Evolutionary conservation across 2,888 invertebrate species (phyloP).

Genomic region (Malthinus seriepunctatus): DNA sequence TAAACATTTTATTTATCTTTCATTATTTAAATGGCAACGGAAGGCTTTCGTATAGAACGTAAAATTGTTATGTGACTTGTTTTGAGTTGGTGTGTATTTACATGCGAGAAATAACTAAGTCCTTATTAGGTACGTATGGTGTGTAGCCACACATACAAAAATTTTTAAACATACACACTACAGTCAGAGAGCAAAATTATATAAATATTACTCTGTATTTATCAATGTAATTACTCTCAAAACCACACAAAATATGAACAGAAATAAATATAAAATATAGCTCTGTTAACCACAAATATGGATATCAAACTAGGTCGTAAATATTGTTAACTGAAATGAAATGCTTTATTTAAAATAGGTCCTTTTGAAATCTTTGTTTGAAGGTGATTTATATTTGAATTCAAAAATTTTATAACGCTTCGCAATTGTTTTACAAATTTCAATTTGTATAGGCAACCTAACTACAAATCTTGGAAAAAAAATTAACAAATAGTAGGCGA

Average conservation of each 20-base stretch:
- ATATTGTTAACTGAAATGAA: slow-evolving; percentile 13
- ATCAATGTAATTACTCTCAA: slow-evolving; percentile 4
- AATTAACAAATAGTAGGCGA: no score
- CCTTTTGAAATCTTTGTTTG: slow-evolving; percentile 19
- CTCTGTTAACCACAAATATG: slow-evolving; percentile 15
- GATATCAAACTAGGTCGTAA: slow-evolving; percentile 15
- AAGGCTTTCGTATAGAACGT: no score
- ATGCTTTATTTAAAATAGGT: slow-evolving; percentile 15
- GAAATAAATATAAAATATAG: slow-evolving; percentile 14
- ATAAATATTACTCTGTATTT: neutral
- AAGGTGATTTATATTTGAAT: slow-evolving; percentile 14
- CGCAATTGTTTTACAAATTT: neutral
- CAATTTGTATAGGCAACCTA: no score
- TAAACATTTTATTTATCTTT: no score
- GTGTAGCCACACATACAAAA: no score
- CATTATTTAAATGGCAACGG: no score
- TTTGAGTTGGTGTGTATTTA: no score
- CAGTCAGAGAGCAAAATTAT: neutral
- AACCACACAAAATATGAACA: slow-evolving; percentile 12
- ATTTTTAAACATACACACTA: no score
- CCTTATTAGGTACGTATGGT: no score
- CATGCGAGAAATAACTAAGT: no score
- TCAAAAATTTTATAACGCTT: slow-evolving; percentile 2
- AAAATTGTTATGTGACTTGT: no score
- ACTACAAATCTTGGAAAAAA: no score